phyloP scores from a whole-genome alignment of 2,113 vertebrate species.

The Pomatostomus ruficeps region DNA sequence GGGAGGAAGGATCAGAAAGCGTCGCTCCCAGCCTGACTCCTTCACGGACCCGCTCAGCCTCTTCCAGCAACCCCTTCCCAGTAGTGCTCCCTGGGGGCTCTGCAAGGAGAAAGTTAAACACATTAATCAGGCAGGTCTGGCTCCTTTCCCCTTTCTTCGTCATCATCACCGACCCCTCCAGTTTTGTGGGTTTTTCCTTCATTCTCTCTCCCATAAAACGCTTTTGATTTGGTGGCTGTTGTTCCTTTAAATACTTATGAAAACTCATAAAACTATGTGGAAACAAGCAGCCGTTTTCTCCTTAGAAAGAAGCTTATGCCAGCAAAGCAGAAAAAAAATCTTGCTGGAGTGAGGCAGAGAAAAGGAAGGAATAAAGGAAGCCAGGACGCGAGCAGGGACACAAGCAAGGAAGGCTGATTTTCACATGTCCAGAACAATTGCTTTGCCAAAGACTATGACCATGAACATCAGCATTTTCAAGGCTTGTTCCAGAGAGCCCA shows the following conservation, averaged over 20 bases:
- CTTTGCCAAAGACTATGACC: not conserved
- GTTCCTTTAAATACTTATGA: constrained; percentile 21
- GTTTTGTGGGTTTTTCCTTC: not conserved
- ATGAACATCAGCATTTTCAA: not conserved
- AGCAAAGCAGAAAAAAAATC: not conserved
- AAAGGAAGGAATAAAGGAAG: not conserved
- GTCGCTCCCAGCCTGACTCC: not conserved
- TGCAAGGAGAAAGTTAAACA: not conserved
- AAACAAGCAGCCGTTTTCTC: not conserved
- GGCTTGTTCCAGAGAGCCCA: not conserved
- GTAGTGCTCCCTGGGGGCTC: not conserved
- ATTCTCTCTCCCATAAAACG: not conserved
- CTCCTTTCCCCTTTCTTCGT: not conserved
- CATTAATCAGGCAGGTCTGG: not conserved
- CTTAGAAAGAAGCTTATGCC: not conserved
- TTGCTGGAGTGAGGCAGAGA: not conserved
- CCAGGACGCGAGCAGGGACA: not conserved
- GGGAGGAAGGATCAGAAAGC: not conserved
- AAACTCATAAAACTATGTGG: not conserved
- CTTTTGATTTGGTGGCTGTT: not conserved
- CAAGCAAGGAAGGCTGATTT: not conserved
- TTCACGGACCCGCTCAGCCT: not conserved
- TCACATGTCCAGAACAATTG: not conserved
- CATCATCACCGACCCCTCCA: not conserved
- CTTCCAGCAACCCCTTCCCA: not conserved